phyloP scores from a whole-genome alignment of 2,888 invertebrate genomes.

The Bellardia pandia region DNA sequence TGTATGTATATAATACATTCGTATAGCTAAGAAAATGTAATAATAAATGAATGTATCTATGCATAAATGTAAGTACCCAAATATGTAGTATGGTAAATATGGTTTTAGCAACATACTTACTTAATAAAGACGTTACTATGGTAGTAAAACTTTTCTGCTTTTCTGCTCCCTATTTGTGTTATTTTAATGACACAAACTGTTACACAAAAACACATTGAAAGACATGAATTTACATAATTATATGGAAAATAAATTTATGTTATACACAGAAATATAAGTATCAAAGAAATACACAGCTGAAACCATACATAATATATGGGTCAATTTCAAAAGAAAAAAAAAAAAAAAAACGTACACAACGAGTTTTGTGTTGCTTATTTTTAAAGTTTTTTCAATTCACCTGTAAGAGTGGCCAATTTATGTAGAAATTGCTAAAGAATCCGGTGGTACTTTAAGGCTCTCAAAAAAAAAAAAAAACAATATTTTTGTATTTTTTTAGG shows the following conservation, averaged over 20 bases:
- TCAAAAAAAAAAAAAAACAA: too few species aligned
- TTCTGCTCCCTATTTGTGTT: slow-evolving; percentile 13
- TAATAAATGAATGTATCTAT: slow-evolving; percentile 8
- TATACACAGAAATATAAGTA: background rate
- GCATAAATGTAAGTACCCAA: background rate
- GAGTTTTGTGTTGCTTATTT: too few species aligned
- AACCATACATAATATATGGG: too few species aligned
- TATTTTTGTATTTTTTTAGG: too few species aligned
- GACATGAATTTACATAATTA: slow-evolving; percentile 17
- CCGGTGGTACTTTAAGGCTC: too few species aligned
- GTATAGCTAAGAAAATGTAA: background rate
- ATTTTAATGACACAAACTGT: slow-evolving; percentile 40
- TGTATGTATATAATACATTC: slow-evolving; percentile 2
- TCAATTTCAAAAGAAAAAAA: too few species aligned
- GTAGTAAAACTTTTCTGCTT: slow-evolving; percentile 17
- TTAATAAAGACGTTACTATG: slow-evolving; percentile 48
- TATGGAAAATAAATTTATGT: slow-evolving; percentile 9
- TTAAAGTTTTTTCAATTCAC: too few species aligned
- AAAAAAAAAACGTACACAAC: too few species aligned
- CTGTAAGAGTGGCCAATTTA: too few species aligned
- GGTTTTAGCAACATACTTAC: background rate
- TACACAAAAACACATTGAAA: slow-evolving; percentile 11
- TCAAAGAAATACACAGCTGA: background rate
- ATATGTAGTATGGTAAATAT: background rate
- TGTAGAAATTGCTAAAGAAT: too few species aligned